A percentile compares a stretch with the other conserved stretches of the same genome.
Conservation (phyloP, 92 coral and sea anemone species). For the Galaxea fascicularis region DNA sequence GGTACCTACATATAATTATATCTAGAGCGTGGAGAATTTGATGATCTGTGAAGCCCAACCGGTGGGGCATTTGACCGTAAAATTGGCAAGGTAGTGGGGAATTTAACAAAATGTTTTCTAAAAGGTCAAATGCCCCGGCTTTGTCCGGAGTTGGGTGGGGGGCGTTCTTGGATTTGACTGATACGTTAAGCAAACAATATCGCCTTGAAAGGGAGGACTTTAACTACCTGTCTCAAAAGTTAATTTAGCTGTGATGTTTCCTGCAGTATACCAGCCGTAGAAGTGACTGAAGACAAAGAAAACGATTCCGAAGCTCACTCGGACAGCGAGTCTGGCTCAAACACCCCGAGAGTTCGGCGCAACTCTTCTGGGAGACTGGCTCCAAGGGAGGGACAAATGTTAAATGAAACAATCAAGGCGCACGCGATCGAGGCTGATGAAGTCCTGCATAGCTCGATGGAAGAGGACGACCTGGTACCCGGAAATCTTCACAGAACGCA, state of each 20-base stretch:
- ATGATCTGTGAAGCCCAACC: too few species aligned
- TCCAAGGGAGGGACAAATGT: slow-evolving; percentile 84
- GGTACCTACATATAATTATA: too few species aligned
- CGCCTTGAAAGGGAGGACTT: not conserved
- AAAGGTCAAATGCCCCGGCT: too few species aligned
- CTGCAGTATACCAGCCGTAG: slow-evolving; percentile 19
- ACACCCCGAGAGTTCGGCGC: slow-evolving; percentile 32
- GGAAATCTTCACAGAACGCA: slow-evolving; percentile 56
- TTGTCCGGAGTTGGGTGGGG: too few species aligned
- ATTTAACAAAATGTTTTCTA: too few species aligned
- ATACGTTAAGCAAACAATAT: not conserved
- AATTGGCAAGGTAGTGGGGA: too few species aligned
- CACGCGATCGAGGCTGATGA: slow-evolving; percentile 93
- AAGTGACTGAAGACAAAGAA: slow-evolving; percentile 37
- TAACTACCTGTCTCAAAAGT: not conserved
- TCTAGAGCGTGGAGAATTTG: too few species aligned
- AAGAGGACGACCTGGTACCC: slow-evolving; percentile 70
- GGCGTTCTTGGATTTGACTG: too few species aligned
- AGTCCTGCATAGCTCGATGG: slow-evolving; percentile 89
- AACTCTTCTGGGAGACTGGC: slow-evolving; percentile 80
- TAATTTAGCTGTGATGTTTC: not conserved
- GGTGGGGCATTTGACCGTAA: too few species aligned
- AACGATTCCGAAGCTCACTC: slow-evolving; percentile 42
- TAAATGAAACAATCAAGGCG: slow-evolving; percentile 80
- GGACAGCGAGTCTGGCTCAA: slow-evolving; percentile 25